These are phyloP conservation scores for Tychaedon coryphoeus DNA, from an alignment of 2,113 vertebrate genomes.

Conservation along the genomic window DNA sequence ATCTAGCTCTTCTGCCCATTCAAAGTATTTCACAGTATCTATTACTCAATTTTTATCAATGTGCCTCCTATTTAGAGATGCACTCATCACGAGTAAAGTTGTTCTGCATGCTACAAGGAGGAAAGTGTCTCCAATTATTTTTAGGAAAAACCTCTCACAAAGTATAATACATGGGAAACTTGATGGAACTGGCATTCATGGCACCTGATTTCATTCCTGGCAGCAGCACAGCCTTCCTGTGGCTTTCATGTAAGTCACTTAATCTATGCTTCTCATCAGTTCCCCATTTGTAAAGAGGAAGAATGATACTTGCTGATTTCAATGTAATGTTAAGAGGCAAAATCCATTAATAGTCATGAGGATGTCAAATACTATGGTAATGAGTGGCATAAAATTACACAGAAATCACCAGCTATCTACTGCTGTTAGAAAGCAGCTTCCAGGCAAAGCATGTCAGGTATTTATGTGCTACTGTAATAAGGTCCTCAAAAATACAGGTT, in stretches of 20 bases:
- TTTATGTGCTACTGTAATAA: background rate
- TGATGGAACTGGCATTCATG: background rate
- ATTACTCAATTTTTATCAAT: background rate
- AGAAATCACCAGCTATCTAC: constrained; percentile 1
- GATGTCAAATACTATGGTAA: constrained; percentile 17
- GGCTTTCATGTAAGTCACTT: background rate
- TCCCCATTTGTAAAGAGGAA: background rate
- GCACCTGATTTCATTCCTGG: constrained; percentile 17
- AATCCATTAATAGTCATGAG: constrained; percentile 60
- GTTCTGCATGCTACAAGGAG: background rate
- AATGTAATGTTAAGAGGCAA: constrained; percentile 12
- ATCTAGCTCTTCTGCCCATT: background rate
- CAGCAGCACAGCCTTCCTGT: background rate
- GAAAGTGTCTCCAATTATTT: background rate
- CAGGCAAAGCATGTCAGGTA: background rate
- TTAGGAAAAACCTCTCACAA: background rate
- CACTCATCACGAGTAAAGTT: background rate
- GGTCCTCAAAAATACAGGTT: background rate
- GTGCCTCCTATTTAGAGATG: background rate
- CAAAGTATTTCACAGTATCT: background rate
- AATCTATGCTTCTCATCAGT: constrained; percentile 40
- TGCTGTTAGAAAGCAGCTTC: constrained; percentile 10
- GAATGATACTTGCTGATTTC: constrained; percentile 47
- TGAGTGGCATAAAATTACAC: constrained; percentile 10
- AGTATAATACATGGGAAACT: background rate